Evolutionary conservation across 1,140 invertebrate species (phyloP).

Genomic region (Trichoplusia ni): DNA sequence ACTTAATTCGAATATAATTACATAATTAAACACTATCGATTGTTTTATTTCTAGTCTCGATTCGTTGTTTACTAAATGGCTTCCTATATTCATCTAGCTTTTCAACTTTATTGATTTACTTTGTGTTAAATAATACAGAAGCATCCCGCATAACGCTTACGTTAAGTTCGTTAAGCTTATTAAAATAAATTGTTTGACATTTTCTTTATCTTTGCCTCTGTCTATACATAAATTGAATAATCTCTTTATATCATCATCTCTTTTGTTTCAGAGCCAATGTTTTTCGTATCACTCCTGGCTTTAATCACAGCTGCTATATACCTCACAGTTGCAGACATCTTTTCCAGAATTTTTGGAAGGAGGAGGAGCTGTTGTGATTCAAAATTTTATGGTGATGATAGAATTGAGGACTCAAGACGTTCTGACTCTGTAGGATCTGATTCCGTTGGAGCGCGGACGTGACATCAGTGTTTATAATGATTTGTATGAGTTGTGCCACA

Average conservation of each 20-base stretch:
- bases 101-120: neutral
- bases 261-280: slow-evolving; percentile 27
- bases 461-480: slow-evolving; percentile 46
- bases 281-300: neutral
- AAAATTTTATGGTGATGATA: neutral
- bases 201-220: neutral
- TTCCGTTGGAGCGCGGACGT: neutral
- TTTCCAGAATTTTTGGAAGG: neutral
- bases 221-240: neutral
- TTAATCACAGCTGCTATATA: neutral
- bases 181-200: slow-evolving; percentile 1
- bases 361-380: neutral
- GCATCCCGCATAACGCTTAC: neutral
- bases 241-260: no score
- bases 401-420: neutral
- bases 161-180: slow-evolving; percentile 1
- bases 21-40: no score
- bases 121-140: neutral
- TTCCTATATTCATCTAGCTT: neutral
- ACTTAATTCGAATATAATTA: neutral
- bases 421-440: neutral
- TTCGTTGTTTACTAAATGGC: neutral
- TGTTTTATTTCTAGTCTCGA: neutral
- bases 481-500: slow-evolving; percentile 51
- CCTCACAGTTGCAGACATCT: neutral